These are phyloP conservation scores for Anorthoa munda DNA, from an alignment of 2,888 invertebrate genomes.

Conservation along the genomic window DNA sequence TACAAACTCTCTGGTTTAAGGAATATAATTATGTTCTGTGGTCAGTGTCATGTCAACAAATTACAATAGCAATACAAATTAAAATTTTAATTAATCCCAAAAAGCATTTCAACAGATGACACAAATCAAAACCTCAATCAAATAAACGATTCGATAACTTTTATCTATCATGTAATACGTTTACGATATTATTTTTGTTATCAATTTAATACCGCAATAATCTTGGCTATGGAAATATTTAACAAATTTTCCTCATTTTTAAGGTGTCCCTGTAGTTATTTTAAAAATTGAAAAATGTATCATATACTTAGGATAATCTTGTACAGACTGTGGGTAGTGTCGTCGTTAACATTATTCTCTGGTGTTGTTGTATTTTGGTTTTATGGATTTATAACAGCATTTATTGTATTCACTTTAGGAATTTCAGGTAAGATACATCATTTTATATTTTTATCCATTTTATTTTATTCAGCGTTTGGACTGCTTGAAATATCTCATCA, in stretches of 20 bases:
- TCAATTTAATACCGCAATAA: background rate
- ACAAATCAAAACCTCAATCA: constrained; percentile 6
- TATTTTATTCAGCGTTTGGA: background rate
- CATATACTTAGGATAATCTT: constrained; percentile 89
- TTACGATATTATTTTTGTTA: background rate
- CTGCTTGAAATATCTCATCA: background rate
- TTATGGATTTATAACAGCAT: constrained; percentile 94
- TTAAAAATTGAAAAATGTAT: constrained; percentile 76
- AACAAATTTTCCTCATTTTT: constrained; percentile 23
- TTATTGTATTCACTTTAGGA: constrained; percentile 93
- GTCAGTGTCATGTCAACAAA: no score
- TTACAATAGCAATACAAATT: no score
- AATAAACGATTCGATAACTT: background rate
- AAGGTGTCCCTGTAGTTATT: constrained; percentile 11
- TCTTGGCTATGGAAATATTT: constrained; percentile 31
- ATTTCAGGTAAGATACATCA: constrained; percentile 91
- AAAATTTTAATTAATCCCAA: no score
- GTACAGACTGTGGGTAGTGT: constrained; percentile 95
- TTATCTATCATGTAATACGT: constrained; percentile 16
- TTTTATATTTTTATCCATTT: constrained; percentile 2
- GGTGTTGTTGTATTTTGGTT: constrained; percentile 96
- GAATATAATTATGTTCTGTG: no score
- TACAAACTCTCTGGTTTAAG: no score
- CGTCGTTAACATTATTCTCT: constrained; percentile 93
- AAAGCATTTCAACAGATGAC: no score